Percentiles rank a stretch among this genome's conserved stretches.
Evolutionary conservation across 2,113 vertebrate genomes (phyloP).

Genomic region (Sebastes fasciatus): DNA sequence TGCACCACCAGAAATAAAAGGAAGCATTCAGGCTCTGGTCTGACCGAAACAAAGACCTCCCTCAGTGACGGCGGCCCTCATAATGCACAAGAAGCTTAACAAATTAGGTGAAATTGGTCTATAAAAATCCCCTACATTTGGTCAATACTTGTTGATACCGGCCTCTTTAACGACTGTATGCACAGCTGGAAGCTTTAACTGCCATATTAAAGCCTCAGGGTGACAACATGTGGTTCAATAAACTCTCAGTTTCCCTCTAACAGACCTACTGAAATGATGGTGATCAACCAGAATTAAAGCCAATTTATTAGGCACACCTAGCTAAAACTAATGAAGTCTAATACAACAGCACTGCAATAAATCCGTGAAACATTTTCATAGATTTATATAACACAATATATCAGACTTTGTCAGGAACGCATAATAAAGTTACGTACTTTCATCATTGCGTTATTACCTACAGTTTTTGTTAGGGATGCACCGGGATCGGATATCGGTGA

Average conservation of each 20-base stretch:
- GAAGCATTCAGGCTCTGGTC: conserved; percentile 11
- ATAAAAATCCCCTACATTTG: not conserved
- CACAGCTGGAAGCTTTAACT: conserved; percentile 28
- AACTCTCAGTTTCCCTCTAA: not conserved
- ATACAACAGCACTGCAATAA: not conserved
- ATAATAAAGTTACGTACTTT: not conserved
- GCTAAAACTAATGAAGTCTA: not conserved
- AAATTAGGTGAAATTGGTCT: not conserved
- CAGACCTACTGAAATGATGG: not conserved
- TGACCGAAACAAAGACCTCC: conserved; percentile 16
- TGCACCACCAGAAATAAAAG: conserved; percentile 10
- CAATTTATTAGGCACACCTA: not conserved
- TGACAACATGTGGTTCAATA: conserved; percentile 1
- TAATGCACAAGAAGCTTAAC: not conserved
- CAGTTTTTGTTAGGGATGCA: not conserved
- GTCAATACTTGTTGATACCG: not conserved
- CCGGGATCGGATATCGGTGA: too few species aligned
- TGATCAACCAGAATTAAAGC: not conserved
- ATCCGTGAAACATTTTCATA: not conserved
- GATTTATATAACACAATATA: not conserved
- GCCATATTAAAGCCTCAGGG: not conserved
- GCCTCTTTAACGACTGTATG: not conserved
- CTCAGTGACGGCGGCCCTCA: not conserved
- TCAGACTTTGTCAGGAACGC: not conserved
- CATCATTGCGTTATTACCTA: not conserved